Evolutionary conservation across 1,140 invertebrate species (phyloP), one percentile per base, ranked within the genome.

Genomic region (Tetramorium simillimum): DNA sequence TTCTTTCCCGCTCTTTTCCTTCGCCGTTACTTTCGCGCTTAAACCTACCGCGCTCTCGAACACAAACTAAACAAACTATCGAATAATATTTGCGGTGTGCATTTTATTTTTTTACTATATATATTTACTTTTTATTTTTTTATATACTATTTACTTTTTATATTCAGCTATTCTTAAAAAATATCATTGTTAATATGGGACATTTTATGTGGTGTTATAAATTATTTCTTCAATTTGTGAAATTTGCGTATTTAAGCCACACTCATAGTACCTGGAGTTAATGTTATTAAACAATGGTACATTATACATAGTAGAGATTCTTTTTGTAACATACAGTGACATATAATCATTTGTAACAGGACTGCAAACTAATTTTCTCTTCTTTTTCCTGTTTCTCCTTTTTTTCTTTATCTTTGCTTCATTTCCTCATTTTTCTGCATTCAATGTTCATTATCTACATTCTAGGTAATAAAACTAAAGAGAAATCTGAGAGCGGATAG

Each of bases 331-430:
- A 93, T 91, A 92, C 92, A 93, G 28, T 82, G 72, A 93, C 91
- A 90, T 93, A 93, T 93, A 94, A 93, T 85, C 92, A 92, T 94
- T 94, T 93, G 91, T 93, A 94, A 93, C 90, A 88, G 49, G 58
- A 87, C 1, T 58, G 14, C 21, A 28, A 81, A 60, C 37, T 18
- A 46, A 73, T 73, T n/a, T 73, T 82, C 10, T 46, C 4, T 18
- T 43, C 0, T 4, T n/a, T 18, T n/a, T n/a, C n/a, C n/a, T n/a
- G n/a, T n/a, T n/a, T 28, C 24, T 28, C 12, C 51, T 24, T 21
- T 51, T 14, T 2, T 14, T 70, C 4, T 9, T 65, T 40, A 3
- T n/a, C 12, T 10, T 3, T 65, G 5, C 16, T 28, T 58, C 21
- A 46, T 18, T n/a, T 51, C 4, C 33, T 33, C 33, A 2, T 33